Percentiles rank a stretch among this genome's conserved stretches.
Conservation (phyloP, 2,113 vertebrate species). For the Propithecus coquereli region DNA sequence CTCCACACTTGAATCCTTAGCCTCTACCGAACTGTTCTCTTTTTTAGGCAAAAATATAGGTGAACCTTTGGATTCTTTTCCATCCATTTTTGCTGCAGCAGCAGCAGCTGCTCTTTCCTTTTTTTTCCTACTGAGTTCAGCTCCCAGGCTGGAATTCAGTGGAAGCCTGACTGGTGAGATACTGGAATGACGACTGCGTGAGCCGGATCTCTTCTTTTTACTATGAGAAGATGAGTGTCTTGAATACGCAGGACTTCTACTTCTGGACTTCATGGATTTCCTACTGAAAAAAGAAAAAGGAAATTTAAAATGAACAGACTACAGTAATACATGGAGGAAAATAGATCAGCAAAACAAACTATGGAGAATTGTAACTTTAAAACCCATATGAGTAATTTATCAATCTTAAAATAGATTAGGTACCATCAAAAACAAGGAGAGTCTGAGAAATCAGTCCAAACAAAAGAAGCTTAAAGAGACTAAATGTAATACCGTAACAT, state of each 20-base stretch:
- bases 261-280: constrained; percentile 94
- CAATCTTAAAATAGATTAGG: constrained; percentile 27
- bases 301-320: constrained; percentile 25
- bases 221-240: constrained; percentile 94
- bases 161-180: constrained; percentile 93
- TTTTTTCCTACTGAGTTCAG: constrained; percentile 94
- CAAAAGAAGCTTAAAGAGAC: neutral
- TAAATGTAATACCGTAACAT: neutral
- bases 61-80: constrained; percentile 83
- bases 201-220: constrained; percentile 92
- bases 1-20: constrained; percentile 78
- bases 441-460: neutral
- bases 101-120: constrained; percentile 93
- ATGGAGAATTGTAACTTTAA: neutral
- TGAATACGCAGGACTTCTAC: constrained; percentile 91
- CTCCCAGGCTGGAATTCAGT: constrained; percentile 94
- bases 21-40: constrained; percentile 82
- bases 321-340: neutral
- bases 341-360: neutral
- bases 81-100: constrained; percentile 88
- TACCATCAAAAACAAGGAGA: neutral
- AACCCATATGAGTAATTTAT: constrained; percentile 31
- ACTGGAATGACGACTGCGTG: constrained; percentile 91
- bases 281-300: constrained; percentile 73
- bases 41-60: constrained; percentile 80